A percentile compares a stretch with the other conserved stretches of the same genome.
phyloP scores from a whole-genome alignment of 2,113 vertebrate species.

The Sisor rabdophorus region DNA sequence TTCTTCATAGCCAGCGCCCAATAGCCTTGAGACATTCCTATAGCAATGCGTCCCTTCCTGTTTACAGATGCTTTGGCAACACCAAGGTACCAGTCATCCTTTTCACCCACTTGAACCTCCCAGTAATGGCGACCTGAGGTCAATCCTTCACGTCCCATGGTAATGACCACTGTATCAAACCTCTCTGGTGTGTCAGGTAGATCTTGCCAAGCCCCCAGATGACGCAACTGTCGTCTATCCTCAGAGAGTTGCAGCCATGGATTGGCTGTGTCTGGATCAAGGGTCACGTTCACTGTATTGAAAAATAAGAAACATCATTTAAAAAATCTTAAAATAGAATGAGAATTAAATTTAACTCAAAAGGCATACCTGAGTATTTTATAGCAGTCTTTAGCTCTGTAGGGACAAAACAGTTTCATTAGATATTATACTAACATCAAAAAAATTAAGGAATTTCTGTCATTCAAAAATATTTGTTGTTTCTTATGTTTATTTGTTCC shows the following conservation, averaged over 20 bases:
- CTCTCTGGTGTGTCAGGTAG: conserved; percentile 63
- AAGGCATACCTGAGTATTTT: conserved; percentile 67
- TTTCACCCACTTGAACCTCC: conserved; percentile 74
- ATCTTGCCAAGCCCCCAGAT: conserved; percentile 71
- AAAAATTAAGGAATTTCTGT: background rate
- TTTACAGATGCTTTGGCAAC: conserved; percentile 67
- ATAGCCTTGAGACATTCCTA: conserved; percentile 69
- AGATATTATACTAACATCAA: too few relatives aligned
- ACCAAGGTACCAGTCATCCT: conserved; percentile 76
- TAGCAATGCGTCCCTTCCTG: conserved; percentile 69
- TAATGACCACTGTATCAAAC: conserved; percentile 73
- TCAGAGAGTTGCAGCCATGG: conserved; percentile 74
- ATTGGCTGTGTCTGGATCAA: conserved; percentile 71
- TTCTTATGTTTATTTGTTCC: background rate
- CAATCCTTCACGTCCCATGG: conserved; percentile 63
- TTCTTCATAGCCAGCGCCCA: conserved; percentile 77
- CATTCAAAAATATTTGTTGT: background rate
- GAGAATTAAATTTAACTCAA: background rate
- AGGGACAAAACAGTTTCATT: conserved; percentile 1
- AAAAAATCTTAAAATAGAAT: background rate
- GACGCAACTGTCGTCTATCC: conserved; percentile 68
- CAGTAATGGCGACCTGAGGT: conserved; percentile 69
- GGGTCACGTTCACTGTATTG: conserved; percentile 63
- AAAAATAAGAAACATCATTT: background rate
- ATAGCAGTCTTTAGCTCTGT: conserved; percentile 68